These are phyloP conservation scores for Loriculus beryllinus DNA, from an alignment of 2,797 vertebrate species.

Conservation along the genomic window DNA sequence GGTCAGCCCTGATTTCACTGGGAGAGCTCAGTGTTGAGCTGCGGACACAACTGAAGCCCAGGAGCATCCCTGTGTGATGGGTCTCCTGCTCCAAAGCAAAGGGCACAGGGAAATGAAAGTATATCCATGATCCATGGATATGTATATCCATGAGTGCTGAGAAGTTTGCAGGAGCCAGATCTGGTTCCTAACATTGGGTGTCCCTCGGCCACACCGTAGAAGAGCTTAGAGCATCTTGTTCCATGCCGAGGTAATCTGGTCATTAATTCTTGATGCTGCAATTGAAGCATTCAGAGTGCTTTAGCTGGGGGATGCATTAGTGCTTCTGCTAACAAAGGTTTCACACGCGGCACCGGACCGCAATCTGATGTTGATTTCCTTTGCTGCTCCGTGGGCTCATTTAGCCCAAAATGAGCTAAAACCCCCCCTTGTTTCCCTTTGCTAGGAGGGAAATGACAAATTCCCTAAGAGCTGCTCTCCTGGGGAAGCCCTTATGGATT, in stretches of 20 bases:
- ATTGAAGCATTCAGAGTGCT: constrained; percentile 19
- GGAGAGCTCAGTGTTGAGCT: background rate
- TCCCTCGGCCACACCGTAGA: background rate
- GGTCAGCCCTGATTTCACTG: background rate
- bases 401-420: constrained; percentile 27
- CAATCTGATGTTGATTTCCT: constrained; percentile 51
- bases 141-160: background rate
- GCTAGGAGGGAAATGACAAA: constrained; percentile 1
- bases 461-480: background rate
- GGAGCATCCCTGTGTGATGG: background rate
- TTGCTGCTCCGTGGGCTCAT: constrained; percentile 37
- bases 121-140: background rate
- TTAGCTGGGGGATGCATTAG: constrained; percentile 1
- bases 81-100: background rate
- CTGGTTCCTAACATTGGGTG: background rate
- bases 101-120: background rate
- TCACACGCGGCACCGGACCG: background rate
- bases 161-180: background rate
- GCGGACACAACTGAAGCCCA: fast-evolving
- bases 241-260: background rate
- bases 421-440: background rate
- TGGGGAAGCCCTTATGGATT: background rate
- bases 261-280: constrained; percentile 48
- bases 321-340: constrained; percentile 27
- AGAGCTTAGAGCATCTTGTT: background rate